These are phyloP conservation scores for Zaprionus ornatus DNA, from an alignment of 1,140 invertebrate genomes.

Conservation along the genomic window DNA sequence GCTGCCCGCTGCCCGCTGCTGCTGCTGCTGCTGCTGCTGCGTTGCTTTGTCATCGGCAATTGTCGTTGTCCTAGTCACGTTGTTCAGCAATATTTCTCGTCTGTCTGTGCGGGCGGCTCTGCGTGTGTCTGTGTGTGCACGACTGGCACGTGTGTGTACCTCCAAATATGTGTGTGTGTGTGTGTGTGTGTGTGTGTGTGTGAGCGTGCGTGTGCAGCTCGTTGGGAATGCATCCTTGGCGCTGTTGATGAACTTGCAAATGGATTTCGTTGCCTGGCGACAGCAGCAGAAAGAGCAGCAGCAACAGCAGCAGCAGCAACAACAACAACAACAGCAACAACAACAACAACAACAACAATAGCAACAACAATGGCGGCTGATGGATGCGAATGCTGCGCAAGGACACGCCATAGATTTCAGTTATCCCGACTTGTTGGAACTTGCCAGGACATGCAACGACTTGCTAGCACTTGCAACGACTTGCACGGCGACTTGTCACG, in stretches of 20 bases:
- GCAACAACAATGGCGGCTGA: background rate
- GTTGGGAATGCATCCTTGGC: constrained; percentile 40
- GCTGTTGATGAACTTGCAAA: constrained; percentile 45
- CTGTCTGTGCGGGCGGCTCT: constrained; percentile 4
- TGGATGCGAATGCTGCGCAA: constrained; percentile 21
- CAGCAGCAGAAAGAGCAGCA: constrained; percentile 33
- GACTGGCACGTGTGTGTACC: constrained; percentile 4
- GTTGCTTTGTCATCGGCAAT: constrained; percentile 76
- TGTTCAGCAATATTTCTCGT: constrained; percentile 68
- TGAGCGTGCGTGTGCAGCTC: constrained; percentile 38
- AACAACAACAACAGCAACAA: background rate
- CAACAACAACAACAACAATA: background rate
- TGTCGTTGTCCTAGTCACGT: constrained; percentile 74
- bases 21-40: constrained; percentile 51
- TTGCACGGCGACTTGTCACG: background rate
- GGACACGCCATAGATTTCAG: background rate
- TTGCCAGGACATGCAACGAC: constrained; percentile 3
- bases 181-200: background rate
- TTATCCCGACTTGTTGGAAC: background rate
- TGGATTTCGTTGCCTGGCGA: constrained; percentile 46
- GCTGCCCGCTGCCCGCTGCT: constrained; percentile 45
- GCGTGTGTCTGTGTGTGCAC: constrained; percentile 9
- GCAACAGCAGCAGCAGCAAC: background rate
- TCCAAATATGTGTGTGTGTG: background rate
- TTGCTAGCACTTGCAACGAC: background rate